Base-by-base conservation (phyloP, 2,113 vertebrate species). In the Chlamydotis undulata region DNA sequence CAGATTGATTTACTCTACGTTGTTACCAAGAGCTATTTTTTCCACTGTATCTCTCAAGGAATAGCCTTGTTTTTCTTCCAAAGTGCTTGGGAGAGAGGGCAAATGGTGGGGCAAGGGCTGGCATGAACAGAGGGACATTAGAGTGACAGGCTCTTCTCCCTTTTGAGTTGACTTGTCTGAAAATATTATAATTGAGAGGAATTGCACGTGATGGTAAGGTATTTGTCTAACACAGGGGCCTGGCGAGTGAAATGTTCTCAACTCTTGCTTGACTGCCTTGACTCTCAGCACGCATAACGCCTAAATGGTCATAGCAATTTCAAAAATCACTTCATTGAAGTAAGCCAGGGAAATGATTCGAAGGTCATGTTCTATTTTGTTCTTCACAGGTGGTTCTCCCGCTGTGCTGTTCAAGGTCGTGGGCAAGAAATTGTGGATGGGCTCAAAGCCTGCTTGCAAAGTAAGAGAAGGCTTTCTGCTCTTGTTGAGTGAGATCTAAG, bases 401-500 rank as follows among this genome's bases (percentile, higher is more conserved):
- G 98, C 86, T 99, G 99, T 39, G 98, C 98, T 22, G 95, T 99
- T 88, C 99, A 99, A 90, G 97, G 98, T 61, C 98, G 97, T 86
- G 99, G 98, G 39, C 99, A 99, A 75, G 99, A 99, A 94, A 98
- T 99, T 61, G 99, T 99, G 69, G 99, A 99, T 29, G 98, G 98
- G 18, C 98, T 99, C 73, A 99, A 99, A 96, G 97, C 96, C 89
- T 98, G 99, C n/a, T 92, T 99, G 77, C 98, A 97, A 96, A 98
- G 99, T 97, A 96, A 97, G 97, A 60, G 52, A 47, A 41, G 7
- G 28, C n/a, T 35, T 68, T 59, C 23, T 88, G 55, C 53, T 79
- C 52, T 25, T 43, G 7, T 19, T 18, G 28, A 67, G 73, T 59
- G 55, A 65, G 22, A 21, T 25, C n/a, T 56, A 23, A 56, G 53